Evolutionary conservation across 2,113 vertebrate species (phyloP), one percentile per base, ranked within the genome.

Genomic region (Hirundichthys speculiger): DNA sequence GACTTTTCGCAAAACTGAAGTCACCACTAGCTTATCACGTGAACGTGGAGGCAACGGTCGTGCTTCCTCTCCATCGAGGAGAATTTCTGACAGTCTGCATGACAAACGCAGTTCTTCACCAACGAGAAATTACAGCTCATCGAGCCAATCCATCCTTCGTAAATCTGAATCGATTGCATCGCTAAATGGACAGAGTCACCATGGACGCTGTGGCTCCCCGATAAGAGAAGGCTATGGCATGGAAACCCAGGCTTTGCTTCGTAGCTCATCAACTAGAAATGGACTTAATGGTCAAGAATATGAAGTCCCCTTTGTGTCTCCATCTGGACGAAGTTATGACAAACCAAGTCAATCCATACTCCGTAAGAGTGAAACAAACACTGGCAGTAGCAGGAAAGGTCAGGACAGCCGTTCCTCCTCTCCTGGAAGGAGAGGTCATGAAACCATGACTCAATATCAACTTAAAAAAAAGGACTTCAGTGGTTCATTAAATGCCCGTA

Each of bases 221-320:
- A 85, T 89, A 45, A 83, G 89, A 78, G 87, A 91, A 58, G 86
- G 86, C 15, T 89, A 90, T 48, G 73, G 92, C 64, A 59, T 92
- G 64, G 86, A 87, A 57, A 88, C 77, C 63, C 91, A 89, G 55
- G 79, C 86, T 57, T 54, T 86, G 18, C 50, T 88, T 30, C 72
- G 81, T 12, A 89, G 77, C 50, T 50, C 52, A n/a, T 64, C 73
- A 34, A 39, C 64, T 19, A 69, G 76, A 69, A 87, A 88, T 20
- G 67, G 53, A 56, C 55, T 68, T 2, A 76, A 60, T 61, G 65
- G 66, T 14, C 48, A 69, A 49, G 75, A 79, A 3, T 14, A 34
- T 11, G 84, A 90, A 55, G 67, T 40, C n/a, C 34, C 40, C 3
- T 20, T 27, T 15, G 1, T 9, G 12, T 71, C 87, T 68, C 68